phyloP scores from a whole-genome alignment of 2,113 vertebrate genomes.

The Empidonax traillii region DNA sequence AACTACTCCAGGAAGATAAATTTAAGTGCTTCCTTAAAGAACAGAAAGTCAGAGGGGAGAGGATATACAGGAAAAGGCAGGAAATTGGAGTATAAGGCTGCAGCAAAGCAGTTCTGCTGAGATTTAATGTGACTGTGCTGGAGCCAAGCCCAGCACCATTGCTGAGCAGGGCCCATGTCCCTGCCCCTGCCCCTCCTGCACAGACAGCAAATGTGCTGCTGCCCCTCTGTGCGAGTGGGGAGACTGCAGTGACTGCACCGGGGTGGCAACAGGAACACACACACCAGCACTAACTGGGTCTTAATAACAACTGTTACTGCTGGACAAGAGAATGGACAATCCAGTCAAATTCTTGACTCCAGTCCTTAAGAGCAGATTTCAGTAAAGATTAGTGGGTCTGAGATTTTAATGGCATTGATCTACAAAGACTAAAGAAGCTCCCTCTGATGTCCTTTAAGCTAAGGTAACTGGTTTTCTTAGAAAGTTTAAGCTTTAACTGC shows the following conservation, averaged over 20 bases:
- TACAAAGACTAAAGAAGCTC: not conserved
- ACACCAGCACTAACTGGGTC: rapidly evolving
- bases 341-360: not conserved
- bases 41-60: not conserved
- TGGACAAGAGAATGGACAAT: not conserved
- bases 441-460: not conserved
- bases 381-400: not conserved
- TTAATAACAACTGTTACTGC: rapidly evolving
- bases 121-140: not conserved
- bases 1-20: not conserved
- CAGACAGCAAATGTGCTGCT: not conserved
- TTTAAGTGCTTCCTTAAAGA: not conserved
- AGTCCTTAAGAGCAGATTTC: not conserved
- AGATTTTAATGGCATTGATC: not conserved
- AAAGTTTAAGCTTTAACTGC: not conserved
- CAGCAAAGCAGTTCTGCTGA: not conserved
- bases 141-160: not conserved
- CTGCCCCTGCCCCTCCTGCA: not conserved
- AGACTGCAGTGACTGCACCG: rapidly evolving
- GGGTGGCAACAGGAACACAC: not conserved
- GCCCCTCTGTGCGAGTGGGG: not conserved
- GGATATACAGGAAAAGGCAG: not conserved
- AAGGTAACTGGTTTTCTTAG: not conserved
- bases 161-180: not conserved
- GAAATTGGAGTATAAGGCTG: not conserved